Evolutionary conservation across 2,888 invertebrate genomes (phyloP).

Genomic region (Drosophila nr. fundita): DNA sequence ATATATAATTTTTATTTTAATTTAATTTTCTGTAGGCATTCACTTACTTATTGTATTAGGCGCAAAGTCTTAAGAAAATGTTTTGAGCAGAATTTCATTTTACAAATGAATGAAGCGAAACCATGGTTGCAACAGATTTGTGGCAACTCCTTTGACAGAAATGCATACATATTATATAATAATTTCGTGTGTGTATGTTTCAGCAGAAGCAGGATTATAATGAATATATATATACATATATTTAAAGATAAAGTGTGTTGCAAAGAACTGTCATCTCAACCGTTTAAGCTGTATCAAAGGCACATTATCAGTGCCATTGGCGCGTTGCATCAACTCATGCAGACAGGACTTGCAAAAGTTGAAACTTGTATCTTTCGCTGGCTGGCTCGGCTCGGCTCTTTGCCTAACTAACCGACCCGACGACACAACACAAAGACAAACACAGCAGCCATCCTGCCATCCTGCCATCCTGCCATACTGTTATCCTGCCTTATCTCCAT

Average conservation of each 20-base stretch:
- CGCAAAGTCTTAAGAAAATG: not conserved
- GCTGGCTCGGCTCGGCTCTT: not conserved
- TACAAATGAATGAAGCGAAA: not conserved
- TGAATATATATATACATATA: not conserved
- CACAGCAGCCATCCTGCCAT: slow-evolving; percentile 16
- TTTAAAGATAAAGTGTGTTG: not conserved
- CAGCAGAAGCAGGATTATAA: not conserved
- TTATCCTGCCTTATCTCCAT: slow-evolving; percentile 23
- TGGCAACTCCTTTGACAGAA: not conserved
- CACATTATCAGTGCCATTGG: not conserved
- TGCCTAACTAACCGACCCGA: slow-evolving; percentile 20
- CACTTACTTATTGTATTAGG: not conserved
- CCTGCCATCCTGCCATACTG: slow-evolving; percentile 10
- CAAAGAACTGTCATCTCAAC: not conserved
- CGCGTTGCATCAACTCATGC: slow-evolving; percentile 1
- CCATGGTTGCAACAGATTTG: not conserved
- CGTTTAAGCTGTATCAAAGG: not conserved
- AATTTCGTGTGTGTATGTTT: not conserved
- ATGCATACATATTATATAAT: not conserved
- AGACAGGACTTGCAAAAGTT: slow-evolving; percentile 30
- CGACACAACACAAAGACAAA: slow-evolving; percentile 12
- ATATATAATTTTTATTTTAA: too few species aligned
- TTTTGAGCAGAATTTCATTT: not conserved
- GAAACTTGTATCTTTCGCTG: slow-evolving; percentile 21
- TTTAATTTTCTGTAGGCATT: not conserved